phyloP scores from a whole-genome alignment of 1,140 invertebrate genomes.

The Trachymyrmex cornetzi region DNA sequence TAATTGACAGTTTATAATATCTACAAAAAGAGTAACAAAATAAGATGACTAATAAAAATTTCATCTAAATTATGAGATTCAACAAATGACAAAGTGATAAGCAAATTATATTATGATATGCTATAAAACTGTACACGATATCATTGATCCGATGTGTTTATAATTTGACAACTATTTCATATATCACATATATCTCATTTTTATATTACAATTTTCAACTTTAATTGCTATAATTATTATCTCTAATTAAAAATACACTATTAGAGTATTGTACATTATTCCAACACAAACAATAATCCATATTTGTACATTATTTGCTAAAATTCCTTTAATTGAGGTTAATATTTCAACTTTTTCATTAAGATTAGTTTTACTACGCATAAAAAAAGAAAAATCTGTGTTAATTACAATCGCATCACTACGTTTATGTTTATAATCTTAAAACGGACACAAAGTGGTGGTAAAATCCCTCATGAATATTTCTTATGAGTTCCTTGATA shows the following conservation, averaged over 20 bases:
- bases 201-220: background rate
- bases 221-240: background rate
- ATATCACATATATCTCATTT: background rate
- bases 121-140: no score
- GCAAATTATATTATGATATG: no score
- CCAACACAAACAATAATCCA: background rate
- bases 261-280: background rate
- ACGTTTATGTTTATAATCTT: conserved; percentile 39
- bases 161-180: no score
- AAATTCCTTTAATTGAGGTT: background rate
- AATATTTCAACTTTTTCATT: background rate
- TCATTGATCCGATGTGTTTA: no score
- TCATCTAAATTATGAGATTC: background rate
- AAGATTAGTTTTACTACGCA: background rate
- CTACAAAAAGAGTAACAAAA: no score
- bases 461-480: conserved; percentile 54
- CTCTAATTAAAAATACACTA: background rate
- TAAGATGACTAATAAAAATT: no score
- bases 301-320: background rate
- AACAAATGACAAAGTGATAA: no score
- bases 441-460: conserved; percentile 5
- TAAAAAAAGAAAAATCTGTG: background rate
- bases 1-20: background rate
- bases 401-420: background rate
- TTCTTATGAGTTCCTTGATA: conserved; percentile 43